Evolutionary conservation across 2,797 vertebrate genomes (phyloP).

Genomic region (Anguilla obscura): DNA sequence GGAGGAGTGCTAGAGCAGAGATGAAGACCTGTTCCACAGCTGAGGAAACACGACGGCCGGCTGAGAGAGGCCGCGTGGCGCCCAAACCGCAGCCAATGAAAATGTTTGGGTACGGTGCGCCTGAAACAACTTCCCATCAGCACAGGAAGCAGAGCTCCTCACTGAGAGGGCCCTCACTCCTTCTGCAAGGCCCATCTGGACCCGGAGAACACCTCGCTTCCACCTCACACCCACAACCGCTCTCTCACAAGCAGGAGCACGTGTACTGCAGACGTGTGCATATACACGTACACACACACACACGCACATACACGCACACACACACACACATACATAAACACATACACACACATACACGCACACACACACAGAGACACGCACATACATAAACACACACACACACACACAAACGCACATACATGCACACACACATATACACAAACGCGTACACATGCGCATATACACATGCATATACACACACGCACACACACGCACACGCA

Average conservation of each 20-base stretch:
- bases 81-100: conserved; percentile 49
- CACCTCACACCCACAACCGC: conserved; percentile 32
- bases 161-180: conserved; percentile 7
- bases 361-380: conserved; percentile 13
- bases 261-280: not conserved
- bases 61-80: conserved; percentile 51
- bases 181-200: not conserved
- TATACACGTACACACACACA: conserved; percentile 16
- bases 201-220: not conserved
- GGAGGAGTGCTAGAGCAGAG: not conserved
- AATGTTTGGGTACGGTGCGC: conserved; percentile 54
- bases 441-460: not conserved
- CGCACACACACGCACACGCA: conserved; percentile 21
- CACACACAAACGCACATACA: not conserved
- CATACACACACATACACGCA: not conserved
- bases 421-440: not conserved
- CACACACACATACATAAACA: not conserved
- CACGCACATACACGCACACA: not conserved
- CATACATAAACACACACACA: not conserved
- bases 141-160: conserved; percentile 55
- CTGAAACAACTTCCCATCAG: conserved; percentile 62
- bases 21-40: conserved; percentile 29
- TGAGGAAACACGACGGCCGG: not conserved
- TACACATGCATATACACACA: not conserved
- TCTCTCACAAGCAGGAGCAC: not conserved